These are phyloP conservation scores for Ceraclea dissimilis DNA, from an alignment of 2,888 invertebrate species.

Conservation along the genomic window DNA sequence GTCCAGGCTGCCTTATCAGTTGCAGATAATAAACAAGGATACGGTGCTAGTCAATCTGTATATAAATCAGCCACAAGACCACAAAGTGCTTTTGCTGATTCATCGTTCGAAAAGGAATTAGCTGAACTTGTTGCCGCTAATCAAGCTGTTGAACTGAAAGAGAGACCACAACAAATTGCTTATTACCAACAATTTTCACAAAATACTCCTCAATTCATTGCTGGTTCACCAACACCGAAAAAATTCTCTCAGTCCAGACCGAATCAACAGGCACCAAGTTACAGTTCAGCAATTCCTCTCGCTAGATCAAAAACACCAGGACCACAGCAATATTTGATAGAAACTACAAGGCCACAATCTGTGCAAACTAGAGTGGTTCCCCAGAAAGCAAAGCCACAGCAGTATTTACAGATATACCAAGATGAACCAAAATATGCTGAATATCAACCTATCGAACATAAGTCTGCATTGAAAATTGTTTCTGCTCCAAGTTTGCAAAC, in stretches of 20 bases:
- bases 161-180: conserved; percentile 10
- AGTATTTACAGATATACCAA: conserved; percentile 12
- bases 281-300: conserved; percentile 11
- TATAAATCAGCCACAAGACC: conserved; percentile 16
- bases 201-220: not conserved
- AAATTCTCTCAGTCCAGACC: conserved; percentile 4
- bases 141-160: conserved; percentile 22
- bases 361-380: conserved; percentile 14
- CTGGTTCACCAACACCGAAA: not conserved
- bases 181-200: not conserved
- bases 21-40: conserved; percentile 18
- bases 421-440: conserved; percentile 22
- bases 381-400: conserved; percentile 12
- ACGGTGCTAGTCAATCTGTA: not conserved
- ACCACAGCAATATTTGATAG: conserved; percentile 46
- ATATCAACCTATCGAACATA: not conserved
- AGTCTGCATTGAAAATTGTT: conserved; percentile 33
- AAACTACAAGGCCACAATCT: conserved; percentile 34
- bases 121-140: conserved; percentile 23
- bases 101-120: conserved; percentile 24
- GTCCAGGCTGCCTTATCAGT: conserved; percentile 24
- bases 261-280: conserved; percentile 12
- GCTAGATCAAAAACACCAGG: conserved; percentile 12
- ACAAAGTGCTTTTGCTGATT: conserved; percentile 17
- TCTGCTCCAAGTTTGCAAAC: conserved; percentile 41